phyloP scores from a whole-genome alignment of 2,113 vertebrate species.

The Apistogramma diplotaenia region DNA sequence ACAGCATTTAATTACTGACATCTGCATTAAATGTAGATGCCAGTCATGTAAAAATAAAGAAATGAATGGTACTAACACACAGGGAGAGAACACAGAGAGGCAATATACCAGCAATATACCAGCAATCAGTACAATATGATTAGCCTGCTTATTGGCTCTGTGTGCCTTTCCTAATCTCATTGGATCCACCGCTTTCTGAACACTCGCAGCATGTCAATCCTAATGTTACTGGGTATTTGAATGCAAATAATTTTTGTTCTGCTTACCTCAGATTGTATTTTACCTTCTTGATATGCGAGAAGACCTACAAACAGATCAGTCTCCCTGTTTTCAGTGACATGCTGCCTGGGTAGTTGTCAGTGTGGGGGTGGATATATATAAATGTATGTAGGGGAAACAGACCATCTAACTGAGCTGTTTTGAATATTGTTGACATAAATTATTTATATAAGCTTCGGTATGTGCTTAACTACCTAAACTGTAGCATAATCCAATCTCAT shows the following conservation, averaged over 20 bases:
- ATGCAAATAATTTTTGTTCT: slow-evolving; percentile 13
- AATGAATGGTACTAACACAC: slow-evolving; percentile 20
- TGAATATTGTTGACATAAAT: slow-evolving; percentile 20
- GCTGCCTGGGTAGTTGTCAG: background rate
- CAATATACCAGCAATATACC: slow-evolving; percentile 51
- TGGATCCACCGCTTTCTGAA: slow-evolving; percentile 56
- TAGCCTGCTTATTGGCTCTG: slow-evolving; percentile 57
- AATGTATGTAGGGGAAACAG: background rate
- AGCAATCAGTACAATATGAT: slow-evolving; percentile 61
- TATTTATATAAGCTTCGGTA: background rate
- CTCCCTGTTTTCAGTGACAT: slow-evolving; percentile 9
- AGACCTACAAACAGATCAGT: slow-evolving; percentile 17
- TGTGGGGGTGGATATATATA: slow-evolving; percentile 11
- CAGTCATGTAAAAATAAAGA: slow-evolving; percentile 26
- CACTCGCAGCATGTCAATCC: slow-evolving; percentile 42
- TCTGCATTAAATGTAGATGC: slow-evolving; percentile 9
- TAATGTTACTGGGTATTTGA: slow-evolving; percentile 42
- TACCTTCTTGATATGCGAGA: slow-evolving; percentile 28
- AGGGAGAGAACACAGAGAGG: slow-evolving; percentile 22
- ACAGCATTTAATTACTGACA: background rate
- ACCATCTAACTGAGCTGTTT: slow-evolving; percentile 12
- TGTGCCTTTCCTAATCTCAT: slow-evolving; percentile 58
- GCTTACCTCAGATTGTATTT: slow-evolving; percentile 26
- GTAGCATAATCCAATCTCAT: too few relatives aligned
- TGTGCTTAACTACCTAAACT: background rate